Evolutionary conservation across 2,113 vertebrate genomes (phyloP).

Genomic region (Phodopus roborovskii): DNA sequence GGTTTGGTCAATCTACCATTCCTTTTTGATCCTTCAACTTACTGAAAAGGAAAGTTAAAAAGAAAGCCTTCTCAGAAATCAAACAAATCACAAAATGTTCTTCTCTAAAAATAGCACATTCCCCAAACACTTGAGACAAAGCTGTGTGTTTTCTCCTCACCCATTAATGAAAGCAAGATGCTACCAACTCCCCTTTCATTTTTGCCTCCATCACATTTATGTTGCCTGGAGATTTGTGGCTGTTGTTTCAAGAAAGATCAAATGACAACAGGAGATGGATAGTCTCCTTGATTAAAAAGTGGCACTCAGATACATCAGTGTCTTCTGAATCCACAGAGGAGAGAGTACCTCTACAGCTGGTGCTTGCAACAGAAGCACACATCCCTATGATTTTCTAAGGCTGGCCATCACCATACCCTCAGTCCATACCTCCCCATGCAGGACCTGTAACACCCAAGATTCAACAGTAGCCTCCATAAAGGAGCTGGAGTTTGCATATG

Average conservation of each 20-base stretch:
- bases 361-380: background rate
- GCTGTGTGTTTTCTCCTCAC: constrained; percentile 45
- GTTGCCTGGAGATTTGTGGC: constrained; percentile 65
- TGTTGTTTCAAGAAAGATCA: constrained; percentile 75
- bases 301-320: constrained; percentile 22
- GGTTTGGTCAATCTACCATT: constrained; percentile 19
- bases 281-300: constrained; percentile 74
- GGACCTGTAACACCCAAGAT: background rate
- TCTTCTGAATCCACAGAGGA: background rate
- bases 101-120: constrained; percentile 72
- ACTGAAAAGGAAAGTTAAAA: background rate
- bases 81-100: constrained; percentile 76
- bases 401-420: no score
- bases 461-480: background rate
- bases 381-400: background rate
- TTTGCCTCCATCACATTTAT: constrained; percentile 10
- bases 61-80: constrained; percentile 52
- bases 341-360: background rate
- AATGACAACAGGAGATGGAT: constrained; percentile 62
- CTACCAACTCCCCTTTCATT: constrained; percentile 36
- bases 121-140: constrained; percentile 36
- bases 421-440: background rate
- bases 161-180: constrained; percentile 67
- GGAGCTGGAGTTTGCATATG: background rate
- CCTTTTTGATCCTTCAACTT: constrained; percentile 53